Evolutionary conservation across 2,888 invertebrate genomes (phyloP), one percentile per base, ranked within the genome.

Genomic region (Troides helena): DNA sequence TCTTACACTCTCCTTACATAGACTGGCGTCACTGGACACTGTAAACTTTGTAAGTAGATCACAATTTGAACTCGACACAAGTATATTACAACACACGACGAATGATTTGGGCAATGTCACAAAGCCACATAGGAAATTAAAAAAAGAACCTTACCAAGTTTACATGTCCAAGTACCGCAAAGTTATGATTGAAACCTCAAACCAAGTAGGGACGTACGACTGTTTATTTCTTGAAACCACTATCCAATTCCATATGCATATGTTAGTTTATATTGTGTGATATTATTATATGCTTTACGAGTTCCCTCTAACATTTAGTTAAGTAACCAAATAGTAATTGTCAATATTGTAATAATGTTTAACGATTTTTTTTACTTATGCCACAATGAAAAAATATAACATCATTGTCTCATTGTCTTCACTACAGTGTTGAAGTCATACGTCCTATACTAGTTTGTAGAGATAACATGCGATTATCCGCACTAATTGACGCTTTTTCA

Each of bases 401-500:
- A 58, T 58, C 57, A 23, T 25, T 12, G 12, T 23, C 6, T 23
- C 10, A 12, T 23, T 58, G 57, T 58, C 57, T 25, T 10, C 57
- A 23, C 57, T 58, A 23, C 23, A 58, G 23, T 58, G 14, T n/a
- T n/a, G 57, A 61, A 12, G 71, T 65, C 69, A 67, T 68, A 74
- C 60, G 74, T 79, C 76, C 74, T 76, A 77, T 6, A 79, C 74
- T 82, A 83, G 74, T 73, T 74, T 77, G 74, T 56, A 7, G 62
- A 50, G 74, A 78, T 74, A 76, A 73, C 75, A 80, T 82, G 82
- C 77, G 74, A 80, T 80, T 79, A 82, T 82, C 80, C 82, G 83
- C 77, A 83, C 81, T 82, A 80, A 83, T 80, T 81, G 82, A 80
- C 83, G 86, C 85, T 87, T 86, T 85, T 81, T 87, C 81, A 85